These are phyloP conservation scores for Oncorhynchus keta DNA, from an alignment of 2,113 vertebrate species.

Conservation along the genomic window DNA sequence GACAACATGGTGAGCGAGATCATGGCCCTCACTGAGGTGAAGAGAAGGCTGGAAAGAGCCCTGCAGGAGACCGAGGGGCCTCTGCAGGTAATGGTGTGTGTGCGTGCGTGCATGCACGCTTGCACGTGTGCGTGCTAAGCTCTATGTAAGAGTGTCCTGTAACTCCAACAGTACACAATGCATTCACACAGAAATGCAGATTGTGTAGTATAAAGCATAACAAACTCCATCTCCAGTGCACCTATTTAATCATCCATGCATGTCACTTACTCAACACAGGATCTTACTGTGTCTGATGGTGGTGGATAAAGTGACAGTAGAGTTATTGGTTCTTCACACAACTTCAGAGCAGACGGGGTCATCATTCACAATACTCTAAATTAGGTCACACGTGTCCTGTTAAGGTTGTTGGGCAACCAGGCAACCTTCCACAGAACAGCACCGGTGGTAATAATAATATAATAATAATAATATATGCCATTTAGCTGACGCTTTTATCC, in stretches of 20 bases:
- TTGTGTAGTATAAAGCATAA: neutral
- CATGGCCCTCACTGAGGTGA: conserved; percentile 78
- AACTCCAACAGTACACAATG: neutral
- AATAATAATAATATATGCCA: no score
- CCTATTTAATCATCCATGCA: neutral
- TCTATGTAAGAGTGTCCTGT: neutral
- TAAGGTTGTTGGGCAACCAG: conserved; percentile 26
- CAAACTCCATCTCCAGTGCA: neutral
- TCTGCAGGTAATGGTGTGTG: conserved; percentile 77
- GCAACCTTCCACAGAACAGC: conserved; percentile 16
- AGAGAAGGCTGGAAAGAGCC: conserved; percentile 87
- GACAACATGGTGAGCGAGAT: conserved; percentile 90
- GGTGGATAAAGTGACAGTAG: conserved; percentile 38
- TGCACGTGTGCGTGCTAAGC: conserved; percentile 1
- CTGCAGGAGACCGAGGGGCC: conserved; percentile 84
- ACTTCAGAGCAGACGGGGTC: neutral
- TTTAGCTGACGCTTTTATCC: no score
- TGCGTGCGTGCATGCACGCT: conserved; percentile 6
- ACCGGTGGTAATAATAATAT: no score
- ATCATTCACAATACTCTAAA: conserved; percentile 20
- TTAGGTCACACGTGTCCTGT: conserved; percentile 25
- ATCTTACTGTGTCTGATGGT: conserved; percentile 11
- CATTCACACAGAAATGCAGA: neutral
- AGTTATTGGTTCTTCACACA: neutral
- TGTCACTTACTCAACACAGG: neutral